Evolutionary conservation across 2,113 vertebrate species (phyloP), one percentile per base, ranked within the genome.

Genomic region (Plecotus auritus): DNA sequence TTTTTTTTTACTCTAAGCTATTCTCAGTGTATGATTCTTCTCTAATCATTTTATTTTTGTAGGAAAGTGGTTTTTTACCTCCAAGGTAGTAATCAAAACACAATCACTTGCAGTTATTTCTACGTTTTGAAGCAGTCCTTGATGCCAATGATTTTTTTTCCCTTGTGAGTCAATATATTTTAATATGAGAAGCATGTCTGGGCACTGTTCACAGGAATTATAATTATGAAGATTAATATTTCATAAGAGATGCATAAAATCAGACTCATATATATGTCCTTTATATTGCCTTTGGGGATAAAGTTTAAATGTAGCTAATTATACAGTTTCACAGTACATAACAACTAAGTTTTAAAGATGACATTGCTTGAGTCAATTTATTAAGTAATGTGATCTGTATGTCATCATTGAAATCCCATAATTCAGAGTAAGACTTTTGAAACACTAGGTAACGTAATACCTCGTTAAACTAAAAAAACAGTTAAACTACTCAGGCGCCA

Each of bases 1-100:
- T 78, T 81, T n/a, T 74, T 61, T 82, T 28, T 56, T 47, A 26
- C 6, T 70, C 1, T 67, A 77, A 93, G 5, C 26, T 84, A 26
- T 73, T 91, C 23, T 95, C 67, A 69, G 59, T 16, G 2, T 80
- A 73, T 1, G 1, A 66, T 93, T 94, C 11, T 56, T 80, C 7
- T 59, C 45, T 11, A 49, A 49, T 93, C 49, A 90, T 74, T 87
- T 85, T 95, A 45, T 86, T 97, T 85, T 88, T 70, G 26, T 42
- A 61, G 16, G 2, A 95, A 76, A 95, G 11, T 76, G 22, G 0
- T 73, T 10, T 81, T 89, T 92, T 66, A 89, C 26, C 37, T 92
- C 59, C 23, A 54, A 92, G 11, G n/a, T 84, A 92, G 35, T 85
- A 76, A 94, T 92, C 47, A 85, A 90, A 93, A 78, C 47, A 56